Percentiles rank a stretch among this genome's conserved stretches.
phyloP scores from a whole-genome alignment of 2,113 vertebrate species.

The Pycnonotus jocosus region DNA sequence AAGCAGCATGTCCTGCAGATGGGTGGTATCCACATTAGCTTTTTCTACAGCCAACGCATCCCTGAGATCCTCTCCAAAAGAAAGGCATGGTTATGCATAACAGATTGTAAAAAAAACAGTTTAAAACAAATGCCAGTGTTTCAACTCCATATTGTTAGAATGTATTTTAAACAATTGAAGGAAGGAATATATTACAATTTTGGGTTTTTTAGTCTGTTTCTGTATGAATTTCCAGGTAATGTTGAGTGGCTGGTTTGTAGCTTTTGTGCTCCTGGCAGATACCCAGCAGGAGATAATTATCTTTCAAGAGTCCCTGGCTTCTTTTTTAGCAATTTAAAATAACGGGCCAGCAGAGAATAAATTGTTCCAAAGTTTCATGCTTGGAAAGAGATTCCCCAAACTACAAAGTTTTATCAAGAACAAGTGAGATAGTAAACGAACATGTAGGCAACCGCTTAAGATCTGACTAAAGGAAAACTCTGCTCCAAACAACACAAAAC shows the following conservation, averaged over 20 bases:
- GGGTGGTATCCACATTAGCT: neutral
- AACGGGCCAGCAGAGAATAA: neutral
- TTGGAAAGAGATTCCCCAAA: neutral
- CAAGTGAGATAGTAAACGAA: neutral
- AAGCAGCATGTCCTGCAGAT: neutral
- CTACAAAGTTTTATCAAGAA: neutral
- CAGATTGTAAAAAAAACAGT: neutral
- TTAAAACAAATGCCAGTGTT: neutral
- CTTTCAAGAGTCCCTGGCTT: conserved; percentile 15
- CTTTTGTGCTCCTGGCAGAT: neutral
- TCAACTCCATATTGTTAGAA: neutral
- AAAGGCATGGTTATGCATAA: neutral
- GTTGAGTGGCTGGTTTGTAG: neutral
- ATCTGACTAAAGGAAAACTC: neutral
- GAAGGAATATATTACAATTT: neutral
- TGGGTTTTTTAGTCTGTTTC: neutral
- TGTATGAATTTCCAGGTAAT: neutral
- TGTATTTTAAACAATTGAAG: neutral
- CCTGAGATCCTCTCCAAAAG: neutral
- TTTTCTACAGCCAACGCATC: neutral
- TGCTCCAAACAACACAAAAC: conserved; percentile 2
- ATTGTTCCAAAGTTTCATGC: neutral
- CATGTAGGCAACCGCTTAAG: neutral
- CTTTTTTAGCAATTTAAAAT: neutral
- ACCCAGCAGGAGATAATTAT: conserved; percentile 22